Evolutionary conservation across 2,797 vertebrate species (phyloP).

Genomic region (Amphiprion clarkii): DNA sequence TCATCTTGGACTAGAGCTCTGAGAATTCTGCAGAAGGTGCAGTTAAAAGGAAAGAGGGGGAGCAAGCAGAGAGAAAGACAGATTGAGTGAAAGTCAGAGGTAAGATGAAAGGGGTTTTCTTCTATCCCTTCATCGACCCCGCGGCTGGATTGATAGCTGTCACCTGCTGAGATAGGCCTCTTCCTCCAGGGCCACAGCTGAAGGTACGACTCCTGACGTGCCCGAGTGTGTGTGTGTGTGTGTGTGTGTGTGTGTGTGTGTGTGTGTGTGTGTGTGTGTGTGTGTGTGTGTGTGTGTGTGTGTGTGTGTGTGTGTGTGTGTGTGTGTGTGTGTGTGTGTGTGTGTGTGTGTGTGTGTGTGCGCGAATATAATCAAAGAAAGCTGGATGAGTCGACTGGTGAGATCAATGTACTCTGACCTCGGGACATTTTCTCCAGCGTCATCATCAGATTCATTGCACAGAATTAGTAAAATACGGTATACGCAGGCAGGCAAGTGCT

Average conservation of each 20-base stretch:
- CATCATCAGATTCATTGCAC: conserved; percentile 41
- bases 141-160: conserved; percentile 66
- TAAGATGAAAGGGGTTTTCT: conserved; percentile 61
- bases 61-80: conserved; percentile 1
- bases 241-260: not conserved
- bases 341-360: not conserved
- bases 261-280: not conserved
- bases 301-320: not conserved
- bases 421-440: conserved; percentile 7
- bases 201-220: conserved; percentile 48
- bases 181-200: conserved; percentile 35
- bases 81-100: conserved; percentile 46
- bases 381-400: conserved; percentile 7
- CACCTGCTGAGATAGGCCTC: conserved; percentile 56
- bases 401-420: conserved; percentile 41
- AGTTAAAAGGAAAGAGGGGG: conserved; percentile 32
- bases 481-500: conserved; percentile 8
- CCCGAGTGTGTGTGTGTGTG: not conserved
- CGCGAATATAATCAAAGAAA: conserved; percentile 46
- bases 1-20: conserved; percentile 33
- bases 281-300: not conserved
- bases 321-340: not conserved
- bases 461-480: conserved; percentile 26
- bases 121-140: conserved; percentile 46
- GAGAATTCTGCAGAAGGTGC: conserved; percentile 35